Evolutionary conservation across 1,140 invertebrate species (phyloP).

Genomic region (Nasonia vitripennis): DNA sequence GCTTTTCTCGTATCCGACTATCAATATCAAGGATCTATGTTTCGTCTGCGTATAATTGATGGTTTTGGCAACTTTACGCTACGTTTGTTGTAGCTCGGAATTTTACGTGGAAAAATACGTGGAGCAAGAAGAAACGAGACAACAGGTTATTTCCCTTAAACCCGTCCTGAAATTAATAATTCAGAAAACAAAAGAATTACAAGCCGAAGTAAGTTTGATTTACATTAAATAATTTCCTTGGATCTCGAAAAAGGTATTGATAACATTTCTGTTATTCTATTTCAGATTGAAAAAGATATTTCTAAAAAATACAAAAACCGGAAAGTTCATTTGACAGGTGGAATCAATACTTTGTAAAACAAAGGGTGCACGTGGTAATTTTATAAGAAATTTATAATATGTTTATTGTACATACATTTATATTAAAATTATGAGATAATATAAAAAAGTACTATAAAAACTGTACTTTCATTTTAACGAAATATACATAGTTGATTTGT

Average conservation of each 20-base stretch:
- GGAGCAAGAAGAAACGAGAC: slow-evolving; percentile 74
- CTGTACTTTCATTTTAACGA: slow-evolving; percentile 21
- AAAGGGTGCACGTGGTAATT: neutral
- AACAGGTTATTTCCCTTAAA: slow-evolving; percentile 79
- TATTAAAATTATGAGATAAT: slow-evolving; percentile 12
- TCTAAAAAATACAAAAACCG: slow-evolving; percentile 94
- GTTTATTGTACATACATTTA: slow-evolving; percentile 38
- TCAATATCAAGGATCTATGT: neutral
- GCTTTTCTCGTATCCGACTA: too few relatives aligned
- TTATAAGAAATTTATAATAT: slow-evolving; percentile 29
- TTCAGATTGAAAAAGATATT: slow-evolving; percentile 90
- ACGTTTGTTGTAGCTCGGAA: too few relatives aligned
- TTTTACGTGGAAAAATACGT: too few relatives aligned
- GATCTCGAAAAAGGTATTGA: neutral
- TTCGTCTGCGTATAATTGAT: neutral
- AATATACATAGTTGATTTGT: slow-evolving; percentile 28
- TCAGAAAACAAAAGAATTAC: slow-evolving; percentile 85
- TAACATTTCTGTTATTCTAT: slow-evolving; percentile 58
- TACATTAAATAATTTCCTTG: slow-evolving; percentile 17
- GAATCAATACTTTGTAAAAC: slow-evolving; percentile 78
- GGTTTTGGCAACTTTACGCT: too few relatives aligned
- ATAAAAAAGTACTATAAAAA: slow-evolving; percentile 7
- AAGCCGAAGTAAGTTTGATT: slow-evolving; percentile 77
- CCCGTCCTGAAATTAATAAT: slow-evolving; percentile 84
- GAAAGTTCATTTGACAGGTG: slow-evolving; percentile 92